A percentile compares a stretch with the other conserved stretches of the same genome.
phyloP scores from a whole-genome alignment of 1,140 invertebrate species.

The Drosophila baimaii region DNA sequence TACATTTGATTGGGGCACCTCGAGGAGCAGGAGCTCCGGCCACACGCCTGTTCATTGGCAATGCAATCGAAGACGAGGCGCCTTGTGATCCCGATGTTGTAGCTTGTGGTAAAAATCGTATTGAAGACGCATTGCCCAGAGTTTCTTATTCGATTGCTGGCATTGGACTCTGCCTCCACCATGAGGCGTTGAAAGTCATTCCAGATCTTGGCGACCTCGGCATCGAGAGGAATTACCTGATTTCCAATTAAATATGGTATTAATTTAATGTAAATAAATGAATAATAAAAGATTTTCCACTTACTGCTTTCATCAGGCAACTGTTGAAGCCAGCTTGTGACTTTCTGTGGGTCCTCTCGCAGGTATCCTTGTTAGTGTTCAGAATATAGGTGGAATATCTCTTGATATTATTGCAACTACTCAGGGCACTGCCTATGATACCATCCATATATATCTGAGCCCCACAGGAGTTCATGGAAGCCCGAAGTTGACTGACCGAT shows the following conservation, averaged over 20 bases:
- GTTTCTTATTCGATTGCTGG: conserved; percentile 11
- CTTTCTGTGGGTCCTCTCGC: not conserved
- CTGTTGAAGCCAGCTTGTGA: conserved; percentile 10
- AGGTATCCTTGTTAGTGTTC: not conserved
- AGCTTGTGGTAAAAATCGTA: conserved; percentile 6
- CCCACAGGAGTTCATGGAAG: conserved; percentile 1
- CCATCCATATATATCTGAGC: not conserved
- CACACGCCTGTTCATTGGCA: not conserved
- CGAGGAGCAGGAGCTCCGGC: not conserved
- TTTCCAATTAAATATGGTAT: not conserved
- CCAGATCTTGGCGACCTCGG: conserved; percentile 1
- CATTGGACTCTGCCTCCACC: conserved; percentile 1
- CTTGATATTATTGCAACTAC: conserved; percentile 5
- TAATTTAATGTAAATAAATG: no score
- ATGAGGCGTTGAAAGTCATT: conserved; percentile 10
- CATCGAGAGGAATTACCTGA: conserved; percentile 1
- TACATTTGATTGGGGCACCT: conserved; percentile 41
- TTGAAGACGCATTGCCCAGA: conserved; percentile 9
- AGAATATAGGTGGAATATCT: conserved; percentile 3
- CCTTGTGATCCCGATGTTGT: not conserved
- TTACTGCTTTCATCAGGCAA: conserved; percentile 11
- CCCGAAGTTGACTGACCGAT: not conserved
- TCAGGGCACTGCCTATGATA: not conserved
- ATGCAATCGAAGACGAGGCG: conserved; percentile 15
- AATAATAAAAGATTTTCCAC: not conserved